Percentiles rank a stretch among this genome's conserved stretches.
Conservation (phyloP, 2,113 vertebrate species). For the crab-eating macaque (Macaca fascicularis) region T2T-MFA8v1.1 NC_088380.1:99150501-99151000, state of each 20-base stretch:
- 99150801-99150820: conserved; percentile 70
- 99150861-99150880: conserved; percentile 42
- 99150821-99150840: conserved; percentile 69
- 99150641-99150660: conserved; percentile 33
- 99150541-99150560: conserved; percentile 29
- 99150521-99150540: background rate
- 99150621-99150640: background rate
- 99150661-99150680: conserved; percentile 34
- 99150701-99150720: background rate
- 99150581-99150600: conserved; percentile 12
- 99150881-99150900: conserved; percentile 19
- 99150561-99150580: background rate
- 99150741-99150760: background rate
- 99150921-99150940: conserved; percentile 13
- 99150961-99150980: conserved; percentile 40
- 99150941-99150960: background rate
- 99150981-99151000: conserved; percentile 29
- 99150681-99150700: background rate
- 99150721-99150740: background rate
- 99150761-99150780: conserved; percentile 60
- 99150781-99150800: conserved; percentile 58
- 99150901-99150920: background rate
- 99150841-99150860: conserved; percentile 59
- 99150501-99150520: conserved; percentile 1
- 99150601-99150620: background rate